Evolutionary conservation across 2,888 invertebrate species (phyloP).

Genomic region (Megalurothrips usitatus): DNA sequence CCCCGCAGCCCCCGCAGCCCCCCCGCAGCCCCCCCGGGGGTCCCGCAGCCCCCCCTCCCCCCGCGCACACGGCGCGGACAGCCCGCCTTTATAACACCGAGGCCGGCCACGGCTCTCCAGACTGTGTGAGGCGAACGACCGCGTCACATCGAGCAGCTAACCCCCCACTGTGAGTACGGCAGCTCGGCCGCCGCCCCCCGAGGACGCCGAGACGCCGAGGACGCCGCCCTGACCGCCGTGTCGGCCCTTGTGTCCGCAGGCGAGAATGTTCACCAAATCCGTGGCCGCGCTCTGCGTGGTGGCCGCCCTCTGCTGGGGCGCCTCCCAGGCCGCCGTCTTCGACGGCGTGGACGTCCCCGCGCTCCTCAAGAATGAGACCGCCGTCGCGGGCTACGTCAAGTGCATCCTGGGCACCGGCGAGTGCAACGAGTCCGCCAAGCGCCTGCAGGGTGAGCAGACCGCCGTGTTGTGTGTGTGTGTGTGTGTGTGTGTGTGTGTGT

Average conservation of each 20-base stretch:
- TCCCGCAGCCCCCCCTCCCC: no score
- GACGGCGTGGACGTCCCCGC: slow-evolving; percentile 17
- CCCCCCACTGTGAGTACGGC: not conserved
- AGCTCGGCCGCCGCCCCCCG: not conserved
- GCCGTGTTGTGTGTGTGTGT: not conserved
- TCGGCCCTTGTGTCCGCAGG: not conserved
- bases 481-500: not conserved
- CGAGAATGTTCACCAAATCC: not conserved
- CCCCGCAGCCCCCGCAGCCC: no score
- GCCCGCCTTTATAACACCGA: no score
- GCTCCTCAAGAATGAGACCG: not conserved
- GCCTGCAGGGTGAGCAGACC: slow-evolving; percentile 5
- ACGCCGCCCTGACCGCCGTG: not conserved
- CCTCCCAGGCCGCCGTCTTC: not conserved
- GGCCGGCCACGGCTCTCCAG: not conserved
- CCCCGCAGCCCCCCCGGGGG: no score
- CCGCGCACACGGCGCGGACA: no score
- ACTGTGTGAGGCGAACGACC: not conserved
- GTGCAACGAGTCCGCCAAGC: slow-evolving; percentile 21
- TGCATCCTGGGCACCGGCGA: slow-evolving; percentile 17
- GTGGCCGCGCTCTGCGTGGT: not conserved
- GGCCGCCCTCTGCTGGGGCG: not conserved
- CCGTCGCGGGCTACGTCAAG: not conserved
- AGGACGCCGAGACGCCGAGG: not conserved
- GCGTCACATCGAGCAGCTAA: not conserved